Conservation (phyloP, 2,797 vertebrate species). For the Decapterus maruadsi region DNA sequence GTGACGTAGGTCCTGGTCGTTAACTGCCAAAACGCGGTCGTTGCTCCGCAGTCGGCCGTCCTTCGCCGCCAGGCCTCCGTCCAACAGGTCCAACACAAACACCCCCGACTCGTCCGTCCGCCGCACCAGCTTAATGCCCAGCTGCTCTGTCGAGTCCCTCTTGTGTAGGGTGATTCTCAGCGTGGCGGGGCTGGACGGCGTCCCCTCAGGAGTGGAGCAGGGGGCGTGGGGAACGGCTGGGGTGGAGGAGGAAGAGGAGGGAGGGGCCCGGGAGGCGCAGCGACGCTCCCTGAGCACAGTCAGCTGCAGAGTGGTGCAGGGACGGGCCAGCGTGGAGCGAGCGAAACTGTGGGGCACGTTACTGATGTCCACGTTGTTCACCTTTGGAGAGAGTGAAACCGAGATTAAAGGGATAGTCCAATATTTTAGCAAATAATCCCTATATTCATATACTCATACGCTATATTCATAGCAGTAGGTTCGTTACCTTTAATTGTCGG, state of each 20-base stretch:
- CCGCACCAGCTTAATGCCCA: slow-evolving; percentile 97
- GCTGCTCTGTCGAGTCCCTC: slow-evolving; percentile 93
- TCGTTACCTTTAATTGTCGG: too few relatives aligned
- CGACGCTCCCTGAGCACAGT: slow-evolving; percentile 95
- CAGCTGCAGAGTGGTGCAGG: slow-evolving; percentile 92
- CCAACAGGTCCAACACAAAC: slow-evolving; percentile 96
- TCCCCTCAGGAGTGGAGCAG: slow-evolving; percentile 82
- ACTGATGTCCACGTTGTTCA: slow-evolving; percentile 97
- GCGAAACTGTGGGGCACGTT: slow-evolving; percentile 96
- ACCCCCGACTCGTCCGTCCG: slow-evolving; percentile 96
- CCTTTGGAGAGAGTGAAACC: slow-evolving; percentile 78
- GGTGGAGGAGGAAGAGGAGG: slow-evolving; percentile 82
- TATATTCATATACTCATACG: too few relatives aligned
- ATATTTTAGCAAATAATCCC: too few relatives aligned
- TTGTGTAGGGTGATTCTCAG: slow-evolving; percentile 95
- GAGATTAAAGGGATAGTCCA: too few relatives aligned
- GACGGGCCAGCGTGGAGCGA: slow-evolving; percentile 92
- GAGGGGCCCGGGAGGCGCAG: slow-evolving; percentile 86
- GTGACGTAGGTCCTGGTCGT: slow-evolving; percentile 95
- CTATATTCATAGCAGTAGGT: too few relatives aligned
- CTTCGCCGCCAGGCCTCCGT: slow-evolving; percentile 95
- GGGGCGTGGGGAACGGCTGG: slow-evolving; percentile 75
- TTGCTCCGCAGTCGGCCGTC: slow-evolving; percentile 94
- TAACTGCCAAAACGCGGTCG: slow-evolving; percentile 95
- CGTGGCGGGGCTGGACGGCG: slow-evolving; percentile 83